These are phyloP conservation scores for Himalopsyche anomala DNA, from an alignment of 2,888 invertebrate species.

Conservation along the genomic window DNA sequence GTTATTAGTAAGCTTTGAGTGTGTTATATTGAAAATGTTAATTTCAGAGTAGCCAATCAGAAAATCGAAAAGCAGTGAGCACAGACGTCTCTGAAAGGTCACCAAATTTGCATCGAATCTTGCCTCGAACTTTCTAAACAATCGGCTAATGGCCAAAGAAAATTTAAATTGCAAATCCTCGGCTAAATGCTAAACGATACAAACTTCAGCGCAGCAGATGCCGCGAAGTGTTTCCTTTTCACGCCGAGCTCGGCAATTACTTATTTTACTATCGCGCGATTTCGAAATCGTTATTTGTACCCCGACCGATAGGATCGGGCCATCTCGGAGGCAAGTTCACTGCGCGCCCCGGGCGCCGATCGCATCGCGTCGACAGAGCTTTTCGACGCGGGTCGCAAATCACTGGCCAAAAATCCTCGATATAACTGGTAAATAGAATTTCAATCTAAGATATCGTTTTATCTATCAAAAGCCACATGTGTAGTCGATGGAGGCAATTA, in stretches of 20 bases:
- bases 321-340: background rate
- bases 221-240: slow-evolving; percentile 25
- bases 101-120: background rate
- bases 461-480: too few species aligned
- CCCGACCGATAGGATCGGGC: slow-evolving; percentile 1
- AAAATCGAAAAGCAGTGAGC: background rate
- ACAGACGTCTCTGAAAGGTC: background rate
- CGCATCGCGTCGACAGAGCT: background rate
- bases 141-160: slow-evolving; percentile 16
- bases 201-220: background rate
- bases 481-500: too few species aligned
- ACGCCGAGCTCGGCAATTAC: background rate
- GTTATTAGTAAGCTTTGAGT: too few species aligned
- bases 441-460: too few species aligned
- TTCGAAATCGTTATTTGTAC: slow-evolving; percentile 6
- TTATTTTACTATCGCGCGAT: background rate
- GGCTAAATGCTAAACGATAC: background rate
- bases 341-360: background rate
- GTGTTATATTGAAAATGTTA: too few species aligned
- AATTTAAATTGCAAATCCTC: background rate
- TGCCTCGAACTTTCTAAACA: slow-evolving; percentile 23
- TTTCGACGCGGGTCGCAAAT: background rate
- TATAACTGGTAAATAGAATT: too few species aligned
- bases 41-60: background rate
- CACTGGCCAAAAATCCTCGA: background rate